Evolutionary conservation across 2,888 invertebrate species (phyloP).

Genomic region (Camponotus fellah): DNA sequence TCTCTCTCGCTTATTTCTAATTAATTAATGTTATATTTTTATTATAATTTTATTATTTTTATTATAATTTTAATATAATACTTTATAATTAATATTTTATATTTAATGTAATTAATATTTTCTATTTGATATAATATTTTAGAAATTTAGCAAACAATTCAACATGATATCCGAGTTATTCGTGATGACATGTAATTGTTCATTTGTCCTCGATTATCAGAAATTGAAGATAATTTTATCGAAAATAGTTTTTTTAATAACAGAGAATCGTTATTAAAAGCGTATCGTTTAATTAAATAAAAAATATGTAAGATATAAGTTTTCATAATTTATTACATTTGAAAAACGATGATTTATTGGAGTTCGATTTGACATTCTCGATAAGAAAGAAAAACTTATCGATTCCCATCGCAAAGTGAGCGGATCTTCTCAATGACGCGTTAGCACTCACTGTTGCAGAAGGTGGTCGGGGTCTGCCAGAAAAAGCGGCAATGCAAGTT

Average conservation of each 20-base stretch:
- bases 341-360: not conserved
- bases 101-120: too few relatives aligned
- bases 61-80: not conserved
- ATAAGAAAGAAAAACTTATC: constrained; percentile 8
- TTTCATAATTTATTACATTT: not conserved
- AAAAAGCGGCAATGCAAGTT: constrained; percentile 97
- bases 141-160: not conserved
- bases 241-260: not conserved
- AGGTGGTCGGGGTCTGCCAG: constrained; percentile 97
- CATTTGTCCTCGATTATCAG: not conserved
- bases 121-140: not conserved
- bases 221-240: not conserved
- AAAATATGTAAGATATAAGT: not conserved
- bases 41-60: not conserved
- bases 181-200: not conserved
- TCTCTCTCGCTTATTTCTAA: not conserved
- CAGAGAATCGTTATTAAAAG: too few relatives aligned
- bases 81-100: too few relatives aligned
- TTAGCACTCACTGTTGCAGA: constrained; percentile 97
- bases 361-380: not conserved
- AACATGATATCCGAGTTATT: not conserved
- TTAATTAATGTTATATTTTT: not conserved
- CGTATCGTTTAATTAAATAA: not conserved
- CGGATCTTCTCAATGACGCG: constrained; percentile 87
- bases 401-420: constrained; percentile 72